Conservation (phyloP, 2,888 invertebrate species). For the Chrysotoxum bicinctum region DNA sequence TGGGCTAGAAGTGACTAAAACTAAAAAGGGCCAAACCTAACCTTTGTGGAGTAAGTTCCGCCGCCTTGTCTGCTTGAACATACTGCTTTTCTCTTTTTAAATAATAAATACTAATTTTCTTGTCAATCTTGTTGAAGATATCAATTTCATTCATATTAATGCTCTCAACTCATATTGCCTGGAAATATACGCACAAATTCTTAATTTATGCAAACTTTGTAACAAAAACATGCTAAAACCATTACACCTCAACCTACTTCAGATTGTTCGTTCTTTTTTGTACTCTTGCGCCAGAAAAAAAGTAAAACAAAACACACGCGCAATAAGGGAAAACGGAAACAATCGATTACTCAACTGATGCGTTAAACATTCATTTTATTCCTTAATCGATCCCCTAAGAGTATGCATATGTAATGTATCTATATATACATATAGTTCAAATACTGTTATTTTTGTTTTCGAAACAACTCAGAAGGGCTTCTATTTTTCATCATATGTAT, state of each 20-base stretch:
- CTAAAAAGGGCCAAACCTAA: background rate
- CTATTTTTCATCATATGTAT: conserved; percentile 12
- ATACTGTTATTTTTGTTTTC: conserved; percentile 24
- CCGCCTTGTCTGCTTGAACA: background rate
- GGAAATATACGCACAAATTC: conserved; percentile 11
- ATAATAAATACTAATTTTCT: background rate
- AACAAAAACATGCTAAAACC: conserved; percentile 35
- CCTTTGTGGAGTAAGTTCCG: background rate
- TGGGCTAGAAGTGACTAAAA: no score
- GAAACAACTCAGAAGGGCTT: conserved; percentile 44
- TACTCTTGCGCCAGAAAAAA: background rate
- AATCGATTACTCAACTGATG: conserved; percentile 48
- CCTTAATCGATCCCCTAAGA: conserved; percentile 49
- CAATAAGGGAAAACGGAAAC: conserved; percentile 25
- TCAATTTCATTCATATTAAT: conserved; percentile 1
- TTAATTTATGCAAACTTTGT: conserved; percentile 11
- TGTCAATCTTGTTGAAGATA: conserved; percentile 5
- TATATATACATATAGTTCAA: no score
- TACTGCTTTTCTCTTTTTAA: background rate
- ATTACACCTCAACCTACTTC: conserved; percentile 19
- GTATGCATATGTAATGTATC: no score
- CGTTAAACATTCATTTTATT: conserved; percentile 52
- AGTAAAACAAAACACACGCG: background rate
- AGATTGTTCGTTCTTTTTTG: background rate
- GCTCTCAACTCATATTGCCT: background rate